Conservation (phyloP, 2,888 invertebrate genomes). For the Tolmerus cingulatus region DNA sequence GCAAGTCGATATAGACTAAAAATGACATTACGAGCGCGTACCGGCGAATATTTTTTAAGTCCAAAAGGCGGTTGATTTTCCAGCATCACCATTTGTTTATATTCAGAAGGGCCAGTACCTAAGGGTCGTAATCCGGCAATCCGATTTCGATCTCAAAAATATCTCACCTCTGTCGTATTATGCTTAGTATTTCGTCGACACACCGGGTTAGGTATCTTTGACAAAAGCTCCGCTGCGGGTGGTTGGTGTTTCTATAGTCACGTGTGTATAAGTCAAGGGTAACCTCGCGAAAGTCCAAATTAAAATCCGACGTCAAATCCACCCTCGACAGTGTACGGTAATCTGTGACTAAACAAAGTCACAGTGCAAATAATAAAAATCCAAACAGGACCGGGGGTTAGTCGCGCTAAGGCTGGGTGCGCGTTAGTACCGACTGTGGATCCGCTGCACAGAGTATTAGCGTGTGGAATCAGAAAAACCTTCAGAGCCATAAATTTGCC, state of each 20-base stretch:
- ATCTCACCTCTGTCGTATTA: background rate
- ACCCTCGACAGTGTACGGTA: slow-evolving; percentile 25
- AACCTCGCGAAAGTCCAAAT: slow-evolving; percentile 26
- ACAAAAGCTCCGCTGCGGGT: no score
- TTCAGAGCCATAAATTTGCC: slow-evolving; percentile 43
- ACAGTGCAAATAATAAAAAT: slow-evolving; percentile 43
- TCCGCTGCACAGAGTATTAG: slow-evolving; percentile 34
- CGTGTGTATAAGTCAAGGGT: slow-evolving; percentile 4
- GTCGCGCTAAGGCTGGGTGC: background rate
- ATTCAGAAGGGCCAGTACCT: background rate
- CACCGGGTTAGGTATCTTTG: background rate
- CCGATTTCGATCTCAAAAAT: background rate
- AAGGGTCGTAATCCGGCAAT: background rate
- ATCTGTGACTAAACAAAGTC: slow-evolving; percentile 44
- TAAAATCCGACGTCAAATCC: slow-evolving; percentile 42
- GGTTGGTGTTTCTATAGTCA: background rate
- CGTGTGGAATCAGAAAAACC: slow-evolving; percentile 41
- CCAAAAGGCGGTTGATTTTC: background rate
- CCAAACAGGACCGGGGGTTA: background rate
- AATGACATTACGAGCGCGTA: no score
- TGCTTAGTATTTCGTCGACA: background rate
- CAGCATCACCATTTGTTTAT: background rate
- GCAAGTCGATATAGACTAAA: no score
- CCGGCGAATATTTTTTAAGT: background rate
- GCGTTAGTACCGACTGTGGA: slow-evolving; percentile 9